Conservation (phyloP, 2,113 vertebrate genomes). For the Sigmodon hispidus region DNA sequence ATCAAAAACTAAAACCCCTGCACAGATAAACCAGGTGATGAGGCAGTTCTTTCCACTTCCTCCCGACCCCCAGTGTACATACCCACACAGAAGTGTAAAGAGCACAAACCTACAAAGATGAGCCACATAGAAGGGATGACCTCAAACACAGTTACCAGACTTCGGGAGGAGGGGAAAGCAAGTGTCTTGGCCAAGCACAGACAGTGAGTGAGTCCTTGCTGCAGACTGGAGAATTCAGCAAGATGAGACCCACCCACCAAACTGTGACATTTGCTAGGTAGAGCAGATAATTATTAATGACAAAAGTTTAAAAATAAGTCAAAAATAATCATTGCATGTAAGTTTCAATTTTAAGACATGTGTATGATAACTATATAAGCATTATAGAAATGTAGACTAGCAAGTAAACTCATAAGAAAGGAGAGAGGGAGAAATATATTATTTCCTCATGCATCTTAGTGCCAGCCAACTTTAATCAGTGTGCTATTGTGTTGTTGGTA, state of each 20-base stretch:
- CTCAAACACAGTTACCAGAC: background rate
- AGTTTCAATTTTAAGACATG: background rate
- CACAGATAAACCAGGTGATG: background rate
- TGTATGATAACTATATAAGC: background rate
- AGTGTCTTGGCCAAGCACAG: background rate
- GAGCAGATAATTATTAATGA: background rate
- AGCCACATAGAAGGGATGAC: background rate
- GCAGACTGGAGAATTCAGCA: background rate
- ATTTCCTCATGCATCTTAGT: background rate
- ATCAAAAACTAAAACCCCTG: background rate
- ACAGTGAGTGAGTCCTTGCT: background rate
- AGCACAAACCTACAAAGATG: background rate
- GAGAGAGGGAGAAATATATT: background rate
- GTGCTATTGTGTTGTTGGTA: background rate
- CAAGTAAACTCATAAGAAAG: background rate
- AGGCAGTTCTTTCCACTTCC: background rate
- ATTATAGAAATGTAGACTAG: background rate
- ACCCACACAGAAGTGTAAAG: background rate
- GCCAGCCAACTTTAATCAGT: background rate
- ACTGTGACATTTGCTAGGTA: background rate
- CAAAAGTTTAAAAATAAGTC: constrained; percentile 34
- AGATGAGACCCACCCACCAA: background rate
- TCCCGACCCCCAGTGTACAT: background rate
- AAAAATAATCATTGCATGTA: background rate
- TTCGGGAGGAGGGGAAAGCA: background rate